Percentiles rank a stretch among this genome's conserved stretches.
Evolutionary conservation across 2,888 invertebrate genomes (phyloP).

Genomic region (Ethmia dodecea): DNA sequence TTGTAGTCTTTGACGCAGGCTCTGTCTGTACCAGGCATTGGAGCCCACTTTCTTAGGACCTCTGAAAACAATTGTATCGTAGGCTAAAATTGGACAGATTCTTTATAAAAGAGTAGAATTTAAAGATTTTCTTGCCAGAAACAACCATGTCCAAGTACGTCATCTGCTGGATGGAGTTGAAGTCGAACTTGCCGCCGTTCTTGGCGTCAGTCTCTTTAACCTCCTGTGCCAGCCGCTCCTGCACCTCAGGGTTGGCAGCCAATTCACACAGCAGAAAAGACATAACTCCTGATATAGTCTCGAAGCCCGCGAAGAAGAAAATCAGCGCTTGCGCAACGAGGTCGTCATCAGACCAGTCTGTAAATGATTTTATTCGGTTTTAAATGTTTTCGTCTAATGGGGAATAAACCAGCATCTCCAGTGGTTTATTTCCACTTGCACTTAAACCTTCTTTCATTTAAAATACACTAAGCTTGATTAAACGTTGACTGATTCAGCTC

Average conservation of each 20-base stretch:
- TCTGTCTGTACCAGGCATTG: constrained; percentile 49
- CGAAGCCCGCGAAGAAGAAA: constrained; percentile 3
- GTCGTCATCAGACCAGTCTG: constrained; percentile 3
- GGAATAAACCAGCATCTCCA: too few relatives aligned
- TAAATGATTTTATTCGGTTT: too few relatives aligned
- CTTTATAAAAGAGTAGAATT: too few relatives aligned
- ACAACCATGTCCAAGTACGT: constrained; percentile 80
- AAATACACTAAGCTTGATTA: too few relatives aligned
- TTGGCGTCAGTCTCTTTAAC: constrained; percentile 61
- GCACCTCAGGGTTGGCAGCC: constrained; percentile 76
- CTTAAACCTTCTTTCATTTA: too few relatives aligned
- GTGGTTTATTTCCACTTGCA: too few relatives aligned
- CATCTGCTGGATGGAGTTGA: constrained; percentile 72
- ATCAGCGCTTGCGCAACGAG: not conserved
- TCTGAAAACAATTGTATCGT: too few relatives aligned
- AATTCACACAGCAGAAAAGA: constrained; percentile 76
- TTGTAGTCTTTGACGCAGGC: constrained; percentile 61
- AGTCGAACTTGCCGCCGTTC: constrained; percentile 61
- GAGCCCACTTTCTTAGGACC: constrained; percentile 50
- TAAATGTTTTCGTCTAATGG: too few relatives aligned
- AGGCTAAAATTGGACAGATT: too few relatives aligned
- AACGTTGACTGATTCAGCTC: too few relatives aligned
- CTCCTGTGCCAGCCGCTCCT: constrained; percentile 72
- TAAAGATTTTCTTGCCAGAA: constrained; percentile 56
- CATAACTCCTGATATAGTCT: constrained; percentile 56